Evolutionary conservation across 2,888 invertebrate species (phyloP).

Genomic region (Calliopum simillimum): DNA sequence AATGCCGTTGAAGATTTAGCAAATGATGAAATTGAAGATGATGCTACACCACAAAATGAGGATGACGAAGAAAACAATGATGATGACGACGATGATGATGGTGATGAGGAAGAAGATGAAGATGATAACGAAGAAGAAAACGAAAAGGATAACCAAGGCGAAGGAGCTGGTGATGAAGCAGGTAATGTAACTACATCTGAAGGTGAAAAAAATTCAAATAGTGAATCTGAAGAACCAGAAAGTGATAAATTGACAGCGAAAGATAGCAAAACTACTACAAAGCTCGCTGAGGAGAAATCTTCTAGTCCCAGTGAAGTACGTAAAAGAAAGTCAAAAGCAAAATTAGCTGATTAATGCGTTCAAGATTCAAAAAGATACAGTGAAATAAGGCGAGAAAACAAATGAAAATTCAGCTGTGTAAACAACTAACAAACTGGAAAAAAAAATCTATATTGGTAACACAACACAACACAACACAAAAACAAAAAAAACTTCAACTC

Average conservation of each 20-base stretch:
- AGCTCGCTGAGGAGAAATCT: conserved; percentile 53
- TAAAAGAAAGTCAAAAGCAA: conserved; percentile 75
- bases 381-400: conserved; percentile 9
- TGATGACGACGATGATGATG: conserved; percentile 45
- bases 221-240: conserved; percentile 54
- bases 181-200: conserved; percentile 50
- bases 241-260: conserved; percentile 30
- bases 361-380: too few species aligned
- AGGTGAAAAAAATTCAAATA: conserved; percentile 52
- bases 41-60: conserved; percentile 42
- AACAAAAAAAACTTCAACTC: too few species aligned
- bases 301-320: conserved; percentile 72
- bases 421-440: neutral
- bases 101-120: conserved; percentile 50
- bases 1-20: conserved; percentile 61
- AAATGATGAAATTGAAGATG: conserved; percentile 62
- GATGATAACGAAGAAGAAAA: conserved; percentile 43
- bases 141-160: conserved; percentile 46
- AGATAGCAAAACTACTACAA: neutral
- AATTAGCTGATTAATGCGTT: conserved; percentile 72
- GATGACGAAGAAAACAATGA: conserved; percentile 44
- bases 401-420: neutral
- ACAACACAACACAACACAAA: too few species aligned
- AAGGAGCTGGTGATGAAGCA: conserved; percentile 46
- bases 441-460: too few species aligned